These are phyloP conservation scores for Drosophila willistoni DNA, from an alignment of 1,140 invertebrate species.

Conservation along the genomic window DNA sequence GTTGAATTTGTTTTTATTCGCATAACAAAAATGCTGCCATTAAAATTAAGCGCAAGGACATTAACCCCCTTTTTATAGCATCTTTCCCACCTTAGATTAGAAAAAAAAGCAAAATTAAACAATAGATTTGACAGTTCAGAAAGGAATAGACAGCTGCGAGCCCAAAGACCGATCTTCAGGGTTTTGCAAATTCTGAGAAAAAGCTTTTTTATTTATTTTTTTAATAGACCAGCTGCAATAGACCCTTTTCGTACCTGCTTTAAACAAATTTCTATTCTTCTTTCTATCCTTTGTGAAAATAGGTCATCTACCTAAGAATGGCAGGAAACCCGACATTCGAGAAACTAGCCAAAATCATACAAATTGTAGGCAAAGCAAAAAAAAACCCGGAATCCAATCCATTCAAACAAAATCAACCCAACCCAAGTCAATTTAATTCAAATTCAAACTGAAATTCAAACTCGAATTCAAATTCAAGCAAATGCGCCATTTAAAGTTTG, in stretches of 20 bases:
- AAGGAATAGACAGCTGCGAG: not conserved
- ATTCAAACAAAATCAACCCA: conserved; percentile 11
- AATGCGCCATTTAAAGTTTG: conserved; percentile 63
- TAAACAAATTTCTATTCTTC: conserved; percentile 19
- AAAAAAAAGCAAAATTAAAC: conserved; percentile 16
- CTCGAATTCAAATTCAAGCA: conserved; percentile 35
- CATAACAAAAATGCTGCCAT: too few relatives aligned
- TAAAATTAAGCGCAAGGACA: not conserved
- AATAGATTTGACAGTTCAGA: conserved; percentile 2
- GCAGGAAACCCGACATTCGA: not conserved
- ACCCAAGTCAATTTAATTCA: conserved; percentile 16
- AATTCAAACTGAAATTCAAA: conserved; percentile 17
- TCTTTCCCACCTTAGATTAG: not conserved
- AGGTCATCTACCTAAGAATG: conserved; percentile 35
- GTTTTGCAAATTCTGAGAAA: not conserved
- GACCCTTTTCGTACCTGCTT: conserved; percentile 45
- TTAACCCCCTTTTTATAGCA: not conserved
- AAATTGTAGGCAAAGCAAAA: not conserved
- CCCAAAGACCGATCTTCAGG: not conserved
- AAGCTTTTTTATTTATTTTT: not conserved
- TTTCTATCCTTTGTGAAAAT: conserved; percentile 17
- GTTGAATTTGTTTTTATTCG: too few relatives aligned
- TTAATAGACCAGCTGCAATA: conserved; percentile 24
- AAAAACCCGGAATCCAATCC: conserved; percentile 17
- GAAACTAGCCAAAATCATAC: not conserved